These are phyloP conservation scores for Athene cunicularia DNA, from an alignment of 2,113 vertebrate species.

Conservation along the genomic window DNA sequence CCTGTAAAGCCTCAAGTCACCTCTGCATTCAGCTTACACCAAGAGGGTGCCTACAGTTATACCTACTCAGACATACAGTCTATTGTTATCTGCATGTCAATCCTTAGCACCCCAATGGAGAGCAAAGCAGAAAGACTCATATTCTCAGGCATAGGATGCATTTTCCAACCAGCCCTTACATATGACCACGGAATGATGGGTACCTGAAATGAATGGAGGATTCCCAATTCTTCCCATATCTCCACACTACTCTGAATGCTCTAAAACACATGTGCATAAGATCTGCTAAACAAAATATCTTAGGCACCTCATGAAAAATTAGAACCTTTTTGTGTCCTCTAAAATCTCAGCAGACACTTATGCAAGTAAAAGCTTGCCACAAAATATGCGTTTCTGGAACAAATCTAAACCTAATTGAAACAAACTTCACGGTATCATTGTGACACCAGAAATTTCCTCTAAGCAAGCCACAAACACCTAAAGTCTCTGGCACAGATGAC, in stretches of 20 bases:
- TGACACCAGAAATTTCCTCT: not conserved
- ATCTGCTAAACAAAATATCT: not conserved
- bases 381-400: not conserved
- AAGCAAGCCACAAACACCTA: not conserved
- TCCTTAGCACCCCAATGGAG: not conserved
- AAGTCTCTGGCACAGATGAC: not conserved
- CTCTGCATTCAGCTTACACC: not conserved
- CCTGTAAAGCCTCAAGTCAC: not conserved
- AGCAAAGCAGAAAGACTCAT: not conserved
- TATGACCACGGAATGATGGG: not conserved
- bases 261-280: not conserved
- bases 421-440: not conserved
- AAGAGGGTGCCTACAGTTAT: not conserved
- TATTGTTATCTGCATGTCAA: not conserved
- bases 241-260: not conserved
- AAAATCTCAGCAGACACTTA: not conserved
- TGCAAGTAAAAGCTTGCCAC: not conserved
- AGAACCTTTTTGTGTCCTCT: not conserved
- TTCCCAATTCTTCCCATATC: not conserved
- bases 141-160: not conserved
- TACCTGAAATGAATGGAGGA: not conserved
- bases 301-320: not conserved
- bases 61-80: fast-evolving
- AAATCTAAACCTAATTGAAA: not conserved
- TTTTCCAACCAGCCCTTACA: not conserved